These are phyloP conservation scores for Lanistes nyassanus DNA, from an alignment of 1,140 invertebrate species.

Conservation along the genomic window DNA sequence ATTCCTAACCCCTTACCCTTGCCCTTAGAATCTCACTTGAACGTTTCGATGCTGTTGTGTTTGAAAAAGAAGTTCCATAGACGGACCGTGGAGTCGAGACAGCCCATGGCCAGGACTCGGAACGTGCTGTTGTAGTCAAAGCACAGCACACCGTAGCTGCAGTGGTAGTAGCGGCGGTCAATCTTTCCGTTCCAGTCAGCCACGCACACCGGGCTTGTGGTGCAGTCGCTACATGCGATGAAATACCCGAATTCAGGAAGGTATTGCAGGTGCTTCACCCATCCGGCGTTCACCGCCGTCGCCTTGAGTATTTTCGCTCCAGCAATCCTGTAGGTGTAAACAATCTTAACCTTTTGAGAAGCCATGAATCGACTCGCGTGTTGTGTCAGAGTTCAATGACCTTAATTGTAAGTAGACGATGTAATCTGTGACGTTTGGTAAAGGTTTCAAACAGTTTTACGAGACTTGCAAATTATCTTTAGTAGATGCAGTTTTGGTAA, in stretches of 20 bases:
- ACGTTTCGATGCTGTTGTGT: slow-evolving; percentile 70
- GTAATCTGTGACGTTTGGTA: too few relatives aligned
- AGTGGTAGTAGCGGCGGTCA: slow-evolving; percentile 37
- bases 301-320: slow-evolving; percentile 41
- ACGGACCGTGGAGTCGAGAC: slow-evolving; percentile 76
- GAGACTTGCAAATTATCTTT: too few relatives aligned
- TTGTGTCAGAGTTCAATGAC: too few relatives aligned
- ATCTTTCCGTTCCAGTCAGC: slow-evolving; percentile 43
- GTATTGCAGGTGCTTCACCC: slow-evolving; percentile 52
- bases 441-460: too few relatives aligned
- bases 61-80: slow-evolving; percentile 82
- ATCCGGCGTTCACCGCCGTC: slow-evolving; percentile 45
- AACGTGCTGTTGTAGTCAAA: slow-evolving; percentile 52
- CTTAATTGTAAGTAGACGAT: too few relatives aligned
- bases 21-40: slow-evolving; percentile 53
- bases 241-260: slow-evolving; percentile 43
- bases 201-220: slow-evolving; percentile 37
- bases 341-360: neutral
- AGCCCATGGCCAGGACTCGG: slow-evolving; percentile 70
- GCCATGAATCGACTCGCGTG: too few relatives aligned
- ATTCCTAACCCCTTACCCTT: too few relatives aligned
- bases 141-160: slow-evolving; percentile 49
- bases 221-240: slow-evolving; percentile 45
- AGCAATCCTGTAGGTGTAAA: neutral
- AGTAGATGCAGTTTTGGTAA: too few relatives aligned